Evolutionary conservation across 2,888 invertebrate species (phyloP), one percentile per base, ranked within the genome.

Genomic region (Acleris cristana): DNA sequence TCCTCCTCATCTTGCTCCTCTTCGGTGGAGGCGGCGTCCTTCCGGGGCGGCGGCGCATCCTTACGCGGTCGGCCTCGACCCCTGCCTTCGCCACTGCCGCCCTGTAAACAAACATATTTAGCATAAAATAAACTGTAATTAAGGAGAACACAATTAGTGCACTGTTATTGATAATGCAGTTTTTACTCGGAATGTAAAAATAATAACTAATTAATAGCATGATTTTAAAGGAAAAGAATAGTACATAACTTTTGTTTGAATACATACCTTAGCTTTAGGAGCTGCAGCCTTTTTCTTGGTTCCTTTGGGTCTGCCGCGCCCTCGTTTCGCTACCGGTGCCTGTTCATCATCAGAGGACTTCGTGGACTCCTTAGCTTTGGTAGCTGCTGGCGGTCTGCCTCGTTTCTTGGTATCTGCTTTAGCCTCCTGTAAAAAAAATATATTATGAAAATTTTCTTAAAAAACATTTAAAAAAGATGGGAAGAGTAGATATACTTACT

Each of bases 281-380:
- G 86, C 89, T 72, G 86, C 85, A 65, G 85, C 84, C 83, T 91
- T 94, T 82, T 94, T 94, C 83, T 93, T 93, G 26, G 94, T 87
- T 48, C 94, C 94, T 76, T 94, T 94, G 26, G 94, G 94, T 73
- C 94, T 87, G 73, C 94, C 94, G 78, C 94, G 83, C 23, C 94
- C 94, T 80, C 94, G 84, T 85, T 94, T 94, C 57, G 89, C 93
- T 79, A 88, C 88, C 64, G 93, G 92, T 70, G 92, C 92, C 70
- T 92, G 93, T 75, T 94, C 94, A 80, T 92, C 92, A 79, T 92
- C 92, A 12, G 93, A 93, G 16, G 93, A 91, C 74, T 92, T 92
- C 69, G 93, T 88, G n/a, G 93, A 89, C 79, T 94, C 94, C 81
- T 94, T 94, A 72, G 87, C 86, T 79, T 89, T 90, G 7, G 88